Base-by-base conservation (phyloP, 2,113 vertebrate genomes). In the Vireo altiloquus region DNA sequence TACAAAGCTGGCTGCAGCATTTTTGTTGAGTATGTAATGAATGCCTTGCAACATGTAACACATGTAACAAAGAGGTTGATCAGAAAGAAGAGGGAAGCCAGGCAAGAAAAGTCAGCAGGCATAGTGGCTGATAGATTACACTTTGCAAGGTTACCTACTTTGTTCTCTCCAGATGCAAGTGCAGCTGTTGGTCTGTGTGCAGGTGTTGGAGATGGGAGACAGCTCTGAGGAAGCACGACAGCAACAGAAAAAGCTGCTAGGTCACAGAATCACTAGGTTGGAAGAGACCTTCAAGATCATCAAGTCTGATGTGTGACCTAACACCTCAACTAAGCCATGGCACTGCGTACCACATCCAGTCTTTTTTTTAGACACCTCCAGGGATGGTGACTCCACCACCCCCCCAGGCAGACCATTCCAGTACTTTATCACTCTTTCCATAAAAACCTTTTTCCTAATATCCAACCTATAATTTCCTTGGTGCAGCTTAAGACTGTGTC, bases 11-110 rank as follows among this genome's bases (percentile, higher is more conserved):
- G 10, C 30, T 76, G 10, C n/a, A 47, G 16, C 49, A 15, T 71
- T 89, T 14, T 39, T 68, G 52, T 33, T 2, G 30, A 28, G n/a
- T 57, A 13, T 13, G 28, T n/a, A 24, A 31, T 35, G 5, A 42
- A 39, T 71, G 5, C 17, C 13, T 79, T 86, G 59, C 11, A 50
- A 0, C 8, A 0, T 5, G 27, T 42, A 49, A 20, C 0, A 0
- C 18, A n/a, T 14, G 6, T 74, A n/a, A 25, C 22, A 21, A 30
- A 64, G 42, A 79, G 8, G 8, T 33, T 81, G 31, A 13, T 84
- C 31, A 39, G 56, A 47, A 86, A 28, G 30, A 75, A 64, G 21
- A 44, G 28, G 9, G 16, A 50, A 92, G 35, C 19, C 28, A 40
- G 37, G 31, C 74, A 92, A 40, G 54, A 61, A 16, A 49, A 74